Percentiles rank a stretch among this genome's conserved stretches.
Evolutionary conservation across 2,888 invertebrate species (phyloP).

Genomic region (Perizoma flavofasciatum): DNA sequence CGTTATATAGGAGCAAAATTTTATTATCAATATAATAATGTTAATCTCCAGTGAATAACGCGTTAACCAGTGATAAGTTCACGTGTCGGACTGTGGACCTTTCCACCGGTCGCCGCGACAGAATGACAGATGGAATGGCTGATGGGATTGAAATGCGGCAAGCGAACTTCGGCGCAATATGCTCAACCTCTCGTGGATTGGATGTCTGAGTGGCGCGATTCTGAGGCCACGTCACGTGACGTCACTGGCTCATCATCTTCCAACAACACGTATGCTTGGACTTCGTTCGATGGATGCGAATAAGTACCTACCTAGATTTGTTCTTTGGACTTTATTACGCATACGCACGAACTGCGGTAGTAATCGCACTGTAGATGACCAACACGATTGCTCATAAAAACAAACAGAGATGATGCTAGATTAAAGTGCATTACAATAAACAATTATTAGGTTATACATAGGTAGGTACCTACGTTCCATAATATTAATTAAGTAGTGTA

Average conservation of each 20-base stretch:
- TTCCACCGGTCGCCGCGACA: slow-evolving; percentile 4
- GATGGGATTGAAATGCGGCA: not conserved
- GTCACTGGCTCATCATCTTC: slow-evolving; percentile 28
- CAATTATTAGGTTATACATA: no score
- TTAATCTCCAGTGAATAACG: slow-evolving; percentile 33
- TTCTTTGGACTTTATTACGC: slow-evolving; percentile 43
- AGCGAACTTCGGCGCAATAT: slow-evolving; percentile 18
- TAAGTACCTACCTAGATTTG: slow-evolving; percentile 5
- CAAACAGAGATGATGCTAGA: not conserved
- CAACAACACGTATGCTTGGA: slow-evolving; percentile 23
- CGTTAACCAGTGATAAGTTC: slow-evolving; percentile 46
- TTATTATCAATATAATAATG: slow-evolving; percentile 15
- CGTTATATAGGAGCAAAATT: slow-evolving; percentile 34
- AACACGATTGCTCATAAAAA: not conserved
- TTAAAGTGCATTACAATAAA: not conserved
- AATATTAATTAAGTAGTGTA: no score
- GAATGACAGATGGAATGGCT: not conserved
- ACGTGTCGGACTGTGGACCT: slow-evolving; percentile 63
- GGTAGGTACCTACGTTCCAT: no score
- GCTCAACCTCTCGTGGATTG: slow-evolving; percentile 59
- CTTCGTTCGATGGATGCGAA: no score
- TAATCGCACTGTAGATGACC: not conserved
- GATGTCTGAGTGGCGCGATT: slow-evolving; percentile 74
- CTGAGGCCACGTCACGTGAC: slow-evolving; percentile 68
- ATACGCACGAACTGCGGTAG: slow-evolving; percentile 1